Evolutionary conservation across 2,888 invertebrate genomes (phyloP).

Genomic region (Drosophila testacea): DNA sequence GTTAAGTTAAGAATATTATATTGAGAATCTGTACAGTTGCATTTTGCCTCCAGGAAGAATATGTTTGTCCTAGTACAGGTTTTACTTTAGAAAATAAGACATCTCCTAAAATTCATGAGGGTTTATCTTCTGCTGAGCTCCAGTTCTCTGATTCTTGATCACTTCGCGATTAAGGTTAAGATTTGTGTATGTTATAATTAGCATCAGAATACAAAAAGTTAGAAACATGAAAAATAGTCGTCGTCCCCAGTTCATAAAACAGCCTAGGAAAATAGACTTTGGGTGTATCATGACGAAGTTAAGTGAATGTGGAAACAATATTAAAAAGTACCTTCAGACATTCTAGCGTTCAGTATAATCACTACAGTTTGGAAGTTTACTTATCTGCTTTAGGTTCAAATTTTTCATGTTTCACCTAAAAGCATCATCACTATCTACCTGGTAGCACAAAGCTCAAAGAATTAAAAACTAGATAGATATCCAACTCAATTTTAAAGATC

Average conservation of each 20-base stretch:
- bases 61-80: constrained; percentile 13
- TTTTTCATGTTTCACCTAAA: neutral
- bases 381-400: neutral
- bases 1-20: constrained; percentile 53
- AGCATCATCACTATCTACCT: neutral
- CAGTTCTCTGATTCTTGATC: neutral
- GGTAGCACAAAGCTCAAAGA: neutral
- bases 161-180: neutral
- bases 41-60: constrained; percentile 6
- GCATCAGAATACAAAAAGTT: neutral
- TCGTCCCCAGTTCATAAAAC: neutral
- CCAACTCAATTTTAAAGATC: neutral
- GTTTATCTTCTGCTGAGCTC: neutral
- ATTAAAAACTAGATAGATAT: too few relatives aligned
- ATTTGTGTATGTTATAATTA: neutral
- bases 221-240: neutral
- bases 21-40: neutral
- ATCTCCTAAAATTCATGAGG: neutral
- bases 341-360: neutral
- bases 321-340: neutral
- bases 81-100: neutral
- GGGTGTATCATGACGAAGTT: neutral
- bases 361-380: neutral
- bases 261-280: neutral
- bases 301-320: neutral